Conservation (phyloP, 2,797 vertebrate species). For the Etheostoma perlongum region DNA sequence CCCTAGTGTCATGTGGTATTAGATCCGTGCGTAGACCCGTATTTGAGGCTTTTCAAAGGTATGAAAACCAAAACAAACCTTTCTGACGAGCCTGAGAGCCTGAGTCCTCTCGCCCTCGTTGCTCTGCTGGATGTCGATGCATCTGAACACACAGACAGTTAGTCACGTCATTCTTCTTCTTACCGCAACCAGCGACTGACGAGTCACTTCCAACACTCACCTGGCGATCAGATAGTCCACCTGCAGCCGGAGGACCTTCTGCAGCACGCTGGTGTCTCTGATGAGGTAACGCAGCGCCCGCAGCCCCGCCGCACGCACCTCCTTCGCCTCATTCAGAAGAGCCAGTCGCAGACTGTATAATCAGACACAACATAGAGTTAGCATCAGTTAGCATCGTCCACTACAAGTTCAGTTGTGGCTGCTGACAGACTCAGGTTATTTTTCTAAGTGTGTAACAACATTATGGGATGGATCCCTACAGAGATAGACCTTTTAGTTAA, state of each 20-base stretch:
- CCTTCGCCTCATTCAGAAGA: conserved; percentile 98
- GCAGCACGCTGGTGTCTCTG: conserved; percentile 92
- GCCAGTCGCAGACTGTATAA: conserved; percentile 92
- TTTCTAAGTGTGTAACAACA: too few relatives aligned
- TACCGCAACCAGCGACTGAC: background rate
- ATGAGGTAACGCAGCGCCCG: conserved; percentile 97
- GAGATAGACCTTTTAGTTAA: too few relatives aligned
- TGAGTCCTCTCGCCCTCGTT: conserved; percentile 99
- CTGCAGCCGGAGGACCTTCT: conserved; percentile 96
- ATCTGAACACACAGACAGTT: conserved; percentile 83
- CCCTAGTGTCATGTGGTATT: too few relatives aligned
- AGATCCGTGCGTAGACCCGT: too few relatives aligned
- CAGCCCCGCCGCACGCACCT: conserved; percentile 96
- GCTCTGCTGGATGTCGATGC: conserved; percentile 99
- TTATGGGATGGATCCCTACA: too few relatives aligned
- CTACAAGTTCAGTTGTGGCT: too few relatives aligned
- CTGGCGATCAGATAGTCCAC: conserved; percentile 99
- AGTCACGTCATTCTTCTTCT: background rate
- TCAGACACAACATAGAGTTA: conserved; percentile 7
- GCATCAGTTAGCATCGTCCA: too few relatives aligned
- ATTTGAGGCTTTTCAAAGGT: background rate
- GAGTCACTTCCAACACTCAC: conserved; percentile 69
- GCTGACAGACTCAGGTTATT: too few relatives aligned
- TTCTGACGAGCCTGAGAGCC: conserved; percentile 96
- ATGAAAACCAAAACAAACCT: conserved; percentile 81